These are phyloP conservation scores for Harpagifer antarcticus DNA, from an alignment of 2,797 vertebrate genomes.

Conservation along the genomic window DNA sequence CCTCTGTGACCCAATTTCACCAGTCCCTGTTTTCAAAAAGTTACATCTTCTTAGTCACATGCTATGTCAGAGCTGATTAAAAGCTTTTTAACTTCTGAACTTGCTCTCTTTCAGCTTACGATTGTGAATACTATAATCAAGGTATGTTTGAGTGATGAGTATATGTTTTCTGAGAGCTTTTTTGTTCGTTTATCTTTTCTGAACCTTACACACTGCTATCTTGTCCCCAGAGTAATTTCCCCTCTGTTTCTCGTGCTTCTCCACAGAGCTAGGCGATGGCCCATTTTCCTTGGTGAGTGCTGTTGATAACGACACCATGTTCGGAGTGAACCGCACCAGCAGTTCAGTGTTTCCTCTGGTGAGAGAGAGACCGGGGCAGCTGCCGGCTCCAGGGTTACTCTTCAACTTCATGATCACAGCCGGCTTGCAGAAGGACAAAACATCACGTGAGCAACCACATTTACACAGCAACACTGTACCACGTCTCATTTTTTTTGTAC, in stretches of 20 bases:
- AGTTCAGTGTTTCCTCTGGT: constrained; percentile 90
- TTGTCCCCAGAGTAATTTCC: constrained; percentile 27
- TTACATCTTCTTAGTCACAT: neutral
- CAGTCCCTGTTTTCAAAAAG: neutral
- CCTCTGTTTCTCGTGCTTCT: constrained; percentile 29
- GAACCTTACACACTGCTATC: constrained; percentile 10
- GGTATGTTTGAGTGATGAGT: constrained; percentile 82
- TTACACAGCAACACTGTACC: neutral
- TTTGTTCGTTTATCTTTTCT: constrained; percentile 6
- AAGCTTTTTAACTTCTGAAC: constrained; percentile 17
- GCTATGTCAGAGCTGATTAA: constrained; percentile 30
- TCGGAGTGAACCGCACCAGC: constrained; percentile 92
- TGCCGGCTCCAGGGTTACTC: constrained; percentile 83
- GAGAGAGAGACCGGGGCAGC: constrained; percentile 79
- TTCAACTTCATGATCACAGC: constrained; percentile 98
- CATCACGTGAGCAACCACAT: constrained; percentile 87
- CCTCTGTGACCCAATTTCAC: constrained; percentile 21
- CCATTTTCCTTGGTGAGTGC: constrained; percentile 92
- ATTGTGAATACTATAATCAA: constrained; percentile 99
- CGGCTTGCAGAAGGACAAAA: constrained; percentile 92
- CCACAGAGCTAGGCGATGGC: constrained; percentile 92
- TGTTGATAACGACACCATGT: constrained; percentile 88
- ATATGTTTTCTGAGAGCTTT: neutral
- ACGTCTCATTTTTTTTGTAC: neutral
- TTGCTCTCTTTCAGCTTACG: constrained; percentile 89